Evolutionary conservation across 92 coral and sea anemone genomes (phyloP), one percentile per base, ranked within the genome.

Genomic region (Umimayanthus chanpuru): DNA sequence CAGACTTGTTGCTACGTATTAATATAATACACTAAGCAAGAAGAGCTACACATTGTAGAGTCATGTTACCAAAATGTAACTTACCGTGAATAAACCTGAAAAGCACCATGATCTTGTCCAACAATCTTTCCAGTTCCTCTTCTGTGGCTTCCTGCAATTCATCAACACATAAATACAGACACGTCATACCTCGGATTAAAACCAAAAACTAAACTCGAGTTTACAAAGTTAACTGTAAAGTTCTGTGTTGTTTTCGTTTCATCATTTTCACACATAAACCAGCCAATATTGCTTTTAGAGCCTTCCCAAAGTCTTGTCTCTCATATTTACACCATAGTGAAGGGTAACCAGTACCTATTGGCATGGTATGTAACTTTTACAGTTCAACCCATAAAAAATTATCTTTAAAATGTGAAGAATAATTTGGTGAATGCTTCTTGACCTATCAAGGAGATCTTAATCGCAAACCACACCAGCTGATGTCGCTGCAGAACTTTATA

Each of bases 91-190:
- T 97, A 41, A 97, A 97, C 81, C 99, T 80, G 88, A 97, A 97
- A 40, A 97, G 91, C 26, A 97, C 98, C 99, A 97, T 97, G 58
- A 97, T 97, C 86, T 93, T 97, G 85, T 97, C 99, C 75, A 97
- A 77, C 30, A 97, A 89, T 82, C 94, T 97, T 90, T 97, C 99
- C 82, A 97, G 92, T 81, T 97, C 99, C 88, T 97, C 99, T 79
- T 97, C 99, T 29, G 99, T 97, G 16, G 98, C 98, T 86, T 97
- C 99, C 99, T 97, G 71, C 5, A 21, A 36, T 79, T 65, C 30
- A 50, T 44, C 21, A 36, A 29, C 23, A 58, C 55, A 82, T 38
- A 25, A 38, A 88, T 28, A 81, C 58, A 7, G 58, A 53, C 18
- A 36, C 76, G 53, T 29, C 28, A 71, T 29, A 32, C 28, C 12